Evolutionary conservation across 1,140 invertebrate species (phyloP), one percentile per base, ranked within the genome.

Genomic region (Aphidius gifuensis): DNA sequence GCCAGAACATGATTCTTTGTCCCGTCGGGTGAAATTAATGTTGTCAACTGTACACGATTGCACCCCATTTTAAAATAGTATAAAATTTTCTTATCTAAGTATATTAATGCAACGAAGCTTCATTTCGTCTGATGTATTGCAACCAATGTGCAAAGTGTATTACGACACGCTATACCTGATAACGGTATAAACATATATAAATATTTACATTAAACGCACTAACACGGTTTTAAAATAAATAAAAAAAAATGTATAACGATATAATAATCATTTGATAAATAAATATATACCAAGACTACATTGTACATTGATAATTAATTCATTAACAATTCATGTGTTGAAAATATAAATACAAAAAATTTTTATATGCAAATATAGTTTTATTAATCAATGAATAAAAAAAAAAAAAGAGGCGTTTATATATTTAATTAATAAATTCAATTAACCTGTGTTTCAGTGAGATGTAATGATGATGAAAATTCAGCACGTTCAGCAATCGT

Each of bases 401-500:
- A 6, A 5, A 23, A 1, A 38, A 50, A 23, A 32, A 38, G n/a
- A 23, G 5, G 32, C 4, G 1, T 23, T 7, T 50, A 21, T 23
- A 23, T 5, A 50, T 50, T 50, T 7, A 50, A 23, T 32, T 50
- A 21, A 50, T 40, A 44, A 9, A 16, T 49, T 23, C 5, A n/a
- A 42, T 66, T 82, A 77, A 89, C 88, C 85, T 93, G 92, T 44
- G 95, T 98, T 82, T 98, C 96, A n/a, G 96, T 97, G 4, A 98
- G 84, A 69, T 93, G 89, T 48, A 98, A 83, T 5, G 92, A 94
- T 11, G 89, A 90, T n/a, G 93, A 95, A 81, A 98, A 98, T 79
- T 98, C 96, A 0, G 96, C 96, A 61, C 96, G 82, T 78, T 98
- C 96, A 4, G 95, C 93, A 71, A 98, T 98, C 67, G 93, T 93